Conservation (phyloP, 2,797 vertebrate species). For the Prionace glauca region DNA sequence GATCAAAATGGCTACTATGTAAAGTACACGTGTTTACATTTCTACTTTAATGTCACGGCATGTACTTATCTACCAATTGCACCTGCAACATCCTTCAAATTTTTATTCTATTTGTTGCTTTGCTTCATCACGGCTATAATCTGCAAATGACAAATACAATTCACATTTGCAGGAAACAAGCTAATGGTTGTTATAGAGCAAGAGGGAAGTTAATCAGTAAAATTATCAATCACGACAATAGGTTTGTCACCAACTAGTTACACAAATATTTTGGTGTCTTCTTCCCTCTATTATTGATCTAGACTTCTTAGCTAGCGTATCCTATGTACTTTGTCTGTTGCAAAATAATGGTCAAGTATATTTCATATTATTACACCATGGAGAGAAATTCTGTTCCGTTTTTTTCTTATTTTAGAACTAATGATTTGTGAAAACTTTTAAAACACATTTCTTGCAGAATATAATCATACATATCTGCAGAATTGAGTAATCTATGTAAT, state of each 20-base stretch:
- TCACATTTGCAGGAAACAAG: neutral
- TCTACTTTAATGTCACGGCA: neutral
- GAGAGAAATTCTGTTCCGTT: neutral
- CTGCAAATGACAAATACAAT: neutral
- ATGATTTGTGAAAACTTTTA: too few relatives aligned
- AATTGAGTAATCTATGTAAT: too few relatives aligned
- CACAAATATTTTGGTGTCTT: neutral
- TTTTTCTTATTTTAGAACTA: neutral
- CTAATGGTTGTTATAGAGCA: neutral
- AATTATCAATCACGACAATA: neutral
- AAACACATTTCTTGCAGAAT: too few relatives aligned
- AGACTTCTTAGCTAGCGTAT: neutral
- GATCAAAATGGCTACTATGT: neutral
- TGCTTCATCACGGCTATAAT: neutral
- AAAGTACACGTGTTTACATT: neutral
- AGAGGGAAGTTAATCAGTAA: neutral
- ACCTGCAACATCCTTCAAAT: too few relatives aligned
- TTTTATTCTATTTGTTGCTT: neutral
- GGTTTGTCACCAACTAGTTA: neutral
- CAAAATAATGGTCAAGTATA: neutral
- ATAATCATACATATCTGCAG: too few relatives aligned
- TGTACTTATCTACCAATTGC: too few relatives aligned
- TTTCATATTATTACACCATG: neutral
- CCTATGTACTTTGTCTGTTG: neutral
- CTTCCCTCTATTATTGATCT: neutral